phyloP scores from a whole-genome alignment of 1,140 invertebrate species.

The Chrysomallon squamiferum region DNA sequence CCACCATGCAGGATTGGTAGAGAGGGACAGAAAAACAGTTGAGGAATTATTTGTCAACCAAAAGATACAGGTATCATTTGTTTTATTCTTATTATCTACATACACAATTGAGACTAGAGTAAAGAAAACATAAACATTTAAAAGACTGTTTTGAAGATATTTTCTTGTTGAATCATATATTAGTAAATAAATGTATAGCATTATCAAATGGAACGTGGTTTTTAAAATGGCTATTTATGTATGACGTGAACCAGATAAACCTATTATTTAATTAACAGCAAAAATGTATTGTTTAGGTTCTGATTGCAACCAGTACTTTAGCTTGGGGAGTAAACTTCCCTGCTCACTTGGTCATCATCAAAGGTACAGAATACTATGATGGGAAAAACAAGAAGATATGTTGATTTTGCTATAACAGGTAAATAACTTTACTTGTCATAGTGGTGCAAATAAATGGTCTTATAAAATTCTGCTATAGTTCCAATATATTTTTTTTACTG shows the following conservation, averaged over 20 bases:
- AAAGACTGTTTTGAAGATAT: too few species aligned
- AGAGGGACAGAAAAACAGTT: slow-evolving; percentile 87
- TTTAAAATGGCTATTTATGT: too few species aligned
- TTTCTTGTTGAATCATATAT: too few species aligned
- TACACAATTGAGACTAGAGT: too few species aligned
- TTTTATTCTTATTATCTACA: too few species aligned
- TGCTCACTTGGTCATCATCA: slow-evolving; percentile 80
- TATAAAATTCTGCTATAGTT: neutral
- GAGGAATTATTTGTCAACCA: slow-evolving; percentile 96
- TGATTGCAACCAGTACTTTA: slow-evolving; percentile 95
- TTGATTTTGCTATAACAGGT: slow-evolving; percentile 99
- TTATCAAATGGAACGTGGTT: too few species aligned
- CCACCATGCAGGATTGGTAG: slow-evolving; percentile 95
- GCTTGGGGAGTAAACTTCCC: slow-evolving; percentile 99
- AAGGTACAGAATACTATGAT: slow-evolving; percentile 94
- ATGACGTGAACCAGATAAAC: too few species aligned
- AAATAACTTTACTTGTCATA: slow-evolving; percentile 51
- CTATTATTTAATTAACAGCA: too few species aligned
- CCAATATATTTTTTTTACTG: too few species aligned
- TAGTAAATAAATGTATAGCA: too few species aligned
- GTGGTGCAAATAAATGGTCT: too few species aligned
- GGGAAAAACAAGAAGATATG: slow-evolving; percentile 95
- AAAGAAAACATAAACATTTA: too few species aligned
- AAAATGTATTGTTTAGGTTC: slow-evolving; percentile 69
- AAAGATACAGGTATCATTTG: slow-evolving; percentile 86